These are phyloP conservation scores for Caenorhabditis sulstoni DNA, from an alignment of 2,888 invertebrate species.

Conservation along the genomic window DNA sequence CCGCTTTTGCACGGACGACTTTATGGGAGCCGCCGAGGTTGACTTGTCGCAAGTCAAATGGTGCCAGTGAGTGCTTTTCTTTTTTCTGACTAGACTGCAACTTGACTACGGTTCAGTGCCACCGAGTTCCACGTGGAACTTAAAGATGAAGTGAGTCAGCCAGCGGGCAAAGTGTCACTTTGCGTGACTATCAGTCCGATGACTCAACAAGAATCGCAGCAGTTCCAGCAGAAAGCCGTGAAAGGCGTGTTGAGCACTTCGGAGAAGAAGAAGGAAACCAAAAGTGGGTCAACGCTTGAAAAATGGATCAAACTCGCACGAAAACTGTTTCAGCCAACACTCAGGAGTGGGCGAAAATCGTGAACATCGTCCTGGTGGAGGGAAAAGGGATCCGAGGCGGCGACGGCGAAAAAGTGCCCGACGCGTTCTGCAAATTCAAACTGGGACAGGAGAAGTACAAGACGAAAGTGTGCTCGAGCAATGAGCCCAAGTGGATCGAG, in stretches of 20 bases:
- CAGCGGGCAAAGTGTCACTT: conserved; percentile 42
- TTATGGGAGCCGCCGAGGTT: conserved; percentile 93
- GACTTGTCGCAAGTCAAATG: conserved; percentile 84
- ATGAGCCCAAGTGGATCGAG: conserved; percentile 94
- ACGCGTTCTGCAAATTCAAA: conserved; percentile 95
- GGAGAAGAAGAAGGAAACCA: conserved; percentile 42
- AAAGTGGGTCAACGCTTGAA: too few relatives aligned
- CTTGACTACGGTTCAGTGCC: conserved; percentile 80
- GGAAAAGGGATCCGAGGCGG: conserved; percentile 90
- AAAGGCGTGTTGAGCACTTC: conserved; percentile 40
- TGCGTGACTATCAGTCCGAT: conserved; percentile 44
- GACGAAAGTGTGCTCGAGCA: conserved; percentile 88
- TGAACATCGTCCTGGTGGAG: conserved; percentile 96
- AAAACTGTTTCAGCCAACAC: conserved; percentile 41
- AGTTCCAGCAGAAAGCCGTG: conserved; percentile 50
- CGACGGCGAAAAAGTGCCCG: conserved; percentile 83
- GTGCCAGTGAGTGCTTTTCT: conserved; percentile 75
- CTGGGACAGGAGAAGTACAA: conserved; percentile 98
- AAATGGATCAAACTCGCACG: too few relatives aligned
- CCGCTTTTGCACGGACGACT: conserved; percentile 93
- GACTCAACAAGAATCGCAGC: conserved; percentile 47
- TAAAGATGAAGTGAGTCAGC: conserved; percentile 85
- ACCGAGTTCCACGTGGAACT: conserved; percentile 88
- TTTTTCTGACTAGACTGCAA: neutral
- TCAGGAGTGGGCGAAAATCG: conserved; percentile 97